Base-by-base conservation (phyloP, 2,888 invertebrate genomes). In the Quadroppia sp. region DNA sequence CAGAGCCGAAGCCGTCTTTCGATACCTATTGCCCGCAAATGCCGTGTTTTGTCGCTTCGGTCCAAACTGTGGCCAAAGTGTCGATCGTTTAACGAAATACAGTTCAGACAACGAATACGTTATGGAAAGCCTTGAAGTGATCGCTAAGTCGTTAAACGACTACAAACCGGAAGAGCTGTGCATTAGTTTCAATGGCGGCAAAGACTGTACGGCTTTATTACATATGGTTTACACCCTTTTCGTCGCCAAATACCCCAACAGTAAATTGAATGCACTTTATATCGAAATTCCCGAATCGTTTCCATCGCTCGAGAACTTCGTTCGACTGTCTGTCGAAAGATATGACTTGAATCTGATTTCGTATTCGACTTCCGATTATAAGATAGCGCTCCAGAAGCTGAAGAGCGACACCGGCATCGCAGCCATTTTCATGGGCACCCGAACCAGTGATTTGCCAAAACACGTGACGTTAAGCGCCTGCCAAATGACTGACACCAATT, bases 131-230 rank as follows among this genome's bases (percentile, higher is more conserved):
- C 17, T 36, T 30, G 64, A 32, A n/a, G 32, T 64, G 20, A 30
- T 64, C 9, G n/a, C 4, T n/a, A 64, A 64, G 36, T n/a, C n/a
- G 25, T 20, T 64, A 2, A 36, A 64, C 11, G 64, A 32, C 6
- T 64, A n/a, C 20, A 64, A 64, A 64, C 32, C 64, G 15, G 86
- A 89, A 73, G 89, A 93, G 82, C 85, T 94, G 20, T 93, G 94
- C 80, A 81, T 99, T 40, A 91, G 94, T 32, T 99, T 98, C 83
- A 99, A 99, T 82, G 99, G 99, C 3, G 99, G 99, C 1, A 99
- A 99, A 85, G 99, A 99, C 84, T 98, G 98, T 81, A 97, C 97
- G 0, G 93, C 90, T 0, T 85, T 98, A 17, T 84, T 99, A 48
- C 90, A 93, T 82, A 82, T 94, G 76, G 83, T 85, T 15, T 82